Evolutionary conservation across 1,140 invertebrate genomes (phyloP), one percentile per base, ranked within the genome.

Genomic region (Atopsyche davidsoni): DNA sequence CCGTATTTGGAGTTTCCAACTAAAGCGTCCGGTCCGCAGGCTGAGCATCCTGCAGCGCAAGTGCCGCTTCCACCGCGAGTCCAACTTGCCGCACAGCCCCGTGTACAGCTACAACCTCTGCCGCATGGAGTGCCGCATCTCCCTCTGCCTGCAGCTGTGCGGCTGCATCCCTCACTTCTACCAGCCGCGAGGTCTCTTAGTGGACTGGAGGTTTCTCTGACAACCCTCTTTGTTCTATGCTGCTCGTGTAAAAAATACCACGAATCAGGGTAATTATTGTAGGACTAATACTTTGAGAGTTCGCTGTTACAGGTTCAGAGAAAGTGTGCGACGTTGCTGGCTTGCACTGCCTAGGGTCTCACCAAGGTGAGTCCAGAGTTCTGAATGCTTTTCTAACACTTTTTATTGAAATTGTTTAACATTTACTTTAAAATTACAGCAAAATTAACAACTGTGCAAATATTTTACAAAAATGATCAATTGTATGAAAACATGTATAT

Each of bases 21-120:
- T 46, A 57, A n/a, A n/a, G n/a, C n/a, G n/a, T n/a, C n/a, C n/a
- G n/a, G n/a, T n/a, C n/a, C n/a, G n/a, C 53, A 79, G 77, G 13
- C 68, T 85, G 31, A 76, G 62, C 1, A 66, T 81, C 0, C 65
- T 62, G 2, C 82, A 84, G 57, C 66, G 82, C 46, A 78, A 80
- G 51, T 85, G 82, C 55, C 69, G 79, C 4, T 83, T 81, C 57
- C 65, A 69, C 10, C 63, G 80, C 44, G 82, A 85, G 64, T 77
- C 82, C 40, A 72, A 76, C 25, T 63, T 85, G 25, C 59, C 65
- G 36, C 76, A 80, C 35, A 79, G 74, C 46, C 72, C 79, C 0
- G 76, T 81, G 9, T 84, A 85, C 59, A 76, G 78, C 1, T 83
- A 82, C 54, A 79, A 75, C 0, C 63, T 82, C 48, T 85, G 82